Base-by-base conservation (phyloP, 1,140 invertebrate species). In the Pseudomyrmex concolor region DNA sequence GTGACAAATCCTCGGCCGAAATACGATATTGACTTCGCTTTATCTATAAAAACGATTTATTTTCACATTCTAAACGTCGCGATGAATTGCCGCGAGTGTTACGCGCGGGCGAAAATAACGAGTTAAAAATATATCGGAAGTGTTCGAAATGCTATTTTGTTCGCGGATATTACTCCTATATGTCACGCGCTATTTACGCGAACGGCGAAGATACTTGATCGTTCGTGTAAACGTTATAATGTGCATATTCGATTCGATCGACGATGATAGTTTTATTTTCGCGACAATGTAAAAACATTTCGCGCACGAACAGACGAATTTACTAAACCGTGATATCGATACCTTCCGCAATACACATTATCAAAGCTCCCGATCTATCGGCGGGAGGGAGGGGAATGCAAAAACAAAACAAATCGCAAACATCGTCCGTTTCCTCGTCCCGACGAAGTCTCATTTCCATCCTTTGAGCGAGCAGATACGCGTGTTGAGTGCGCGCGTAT, bases 81-180 rank as follows among this genome's bases (percentile, higher is more conserved):
- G 19, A 78, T 70, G 70, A 70, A 70, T 78, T 78, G 68, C 22
- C 64, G 64, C 1, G 51, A 25, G 5, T 57, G 25, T 51, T 22
- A 34, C n/a, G 50, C 48, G 17, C 64, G 45, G 4, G 15, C 25
- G 19, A 78, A 34, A 68, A 68, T 78, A 68, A 68, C 63, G 12
- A 57, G 17, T 78, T 68, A 57, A 78, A 78, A 78, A 78, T 68
- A 34, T 34, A 68, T 78, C 51, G 12, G 45, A 55, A 57, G 34
- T 45, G 9, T 9, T 48, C 17, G 51, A 54, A 51, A 12, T 50
- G 48, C 22, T n/a, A 13, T n/a, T 55, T 25, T 22, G 22, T 43
- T 66, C 50, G 25, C 15, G 48, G 12, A 34, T 34, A 34, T 22
- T 55, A 10, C 25, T 59, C 34, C 19, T 15, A 57, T 57, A 78